Evolutionary conservation across 1,140 invertebrate genomes (phyloP).

Genomic region (Camponotus pennsylvanicus): DNA sequence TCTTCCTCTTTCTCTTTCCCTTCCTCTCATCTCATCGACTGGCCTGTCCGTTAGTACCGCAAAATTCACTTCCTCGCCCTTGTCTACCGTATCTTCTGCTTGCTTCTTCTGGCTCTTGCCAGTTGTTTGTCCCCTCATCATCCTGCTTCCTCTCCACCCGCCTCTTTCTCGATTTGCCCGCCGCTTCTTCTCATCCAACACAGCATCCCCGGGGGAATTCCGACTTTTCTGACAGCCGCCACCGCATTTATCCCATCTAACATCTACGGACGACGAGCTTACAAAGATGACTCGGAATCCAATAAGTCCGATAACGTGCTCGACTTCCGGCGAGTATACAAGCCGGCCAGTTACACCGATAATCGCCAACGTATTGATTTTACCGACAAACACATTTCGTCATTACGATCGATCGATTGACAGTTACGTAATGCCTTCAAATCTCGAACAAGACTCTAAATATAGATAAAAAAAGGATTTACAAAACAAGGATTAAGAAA

Average conservation of each 20-base stretch:
- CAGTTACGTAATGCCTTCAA: neutral
- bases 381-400: neutral
- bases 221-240: conserved; percentile 79
- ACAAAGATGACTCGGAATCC: conserved; percentile 80
- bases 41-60: conserved; percentile 53
- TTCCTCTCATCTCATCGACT: conserved; percentile 31
- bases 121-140: conserved; percentile 30
- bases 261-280: conserved; percentile 78
- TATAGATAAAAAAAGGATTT: neutral
- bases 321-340: conserved; percentile 56
- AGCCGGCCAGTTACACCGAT: conserved; percentile 20
- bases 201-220: conserved; percentile 75
- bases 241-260: conserved; percentile 78
- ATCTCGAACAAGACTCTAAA: neutral
- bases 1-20: neutral
- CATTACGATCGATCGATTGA: neutral
- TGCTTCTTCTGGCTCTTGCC: conserved; percentile 1
- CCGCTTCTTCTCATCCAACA: conserved; percentile 47
- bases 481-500: neutral
- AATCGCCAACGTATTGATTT: conserved; percentile 40
- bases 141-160: conserved; percentile 19
- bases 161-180: conserved; percentile 38
- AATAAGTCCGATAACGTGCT: conserved; percentile 80
- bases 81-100: conserved; percentile 27
- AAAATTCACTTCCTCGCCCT: conserved; percentile 39